Evolutionary conservation across 2,888 invertebrate genomes (phyloP).

Genomic region (Parnassius glacialis): DNA sequence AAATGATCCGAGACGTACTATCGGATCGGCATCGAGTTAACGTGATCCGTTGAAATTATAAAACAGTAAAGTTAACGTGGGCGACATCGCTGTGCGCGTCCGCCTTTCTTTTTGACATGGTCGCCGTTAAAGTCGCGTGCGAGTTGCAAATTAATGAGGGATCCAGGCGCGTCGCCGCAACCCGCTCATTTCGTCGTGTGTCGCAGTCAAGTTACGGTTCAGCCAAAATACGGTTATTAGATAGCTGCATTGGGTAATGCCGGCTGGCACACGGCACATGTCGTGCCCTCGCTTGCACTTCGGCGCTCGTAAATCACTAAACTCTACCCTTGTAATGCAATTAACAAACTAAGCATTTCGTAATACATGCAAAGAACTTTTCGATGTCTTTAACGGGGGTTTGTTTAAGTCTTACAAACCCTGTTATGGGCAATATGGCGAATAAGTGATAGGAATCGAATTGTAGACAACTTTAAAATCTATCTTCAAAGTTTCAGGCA

Average conservation of each 20-base stretch:
- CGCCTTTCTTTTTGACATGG: conserved; percentile 71
- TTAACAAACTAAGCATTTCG: conserved; percentile 58
- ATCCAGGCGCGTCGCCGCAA: conserved; percentile 70
- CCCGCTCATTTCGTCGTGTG: conserved; percentile 71
- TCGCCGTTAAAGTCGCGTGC: conserved; percentile 72
- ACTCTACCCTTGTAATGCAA: conserved; percentile 55
- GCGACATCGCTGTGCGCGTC: conserved; percentile 72
- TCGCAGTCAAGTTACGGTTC: conserved; percentile 51
- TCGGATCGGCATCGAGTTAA: conserved; percentile 74
- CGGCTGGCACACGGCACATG: conserved; percentile 66
- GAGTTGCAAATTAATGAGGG: conserved; percentile 72
- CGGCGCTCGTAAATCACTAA: conserved; percentile 61
- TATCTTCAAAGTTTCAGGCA: no score
- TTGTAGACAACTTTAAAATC: no score
- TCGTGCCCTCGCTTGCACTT: conserved; percentile 51
- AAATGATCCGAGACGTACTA: conserved; percentile 42
- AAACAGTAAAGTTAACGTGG: conserved; percentile 69
- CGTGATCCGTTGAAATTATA: conserved; percentile 73
- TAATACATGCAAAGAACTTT: conserved; percentile 42
- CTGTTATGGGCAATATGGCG: conserved; percentile 16
- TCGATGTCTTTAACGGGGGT: conserved; percentile 32
- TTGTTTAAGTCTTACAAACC: conserved; percentile 30
- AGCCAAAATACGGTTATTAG: conserved; percentile 74
- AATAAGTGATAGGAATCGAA: background rate
- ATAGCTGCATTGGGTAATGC: conserved; percentile 69